These are phyloP conservation scores for Acronicta leporina DNA, from an alignment of 2,888 invertebrate genomes.

Conservation along the genomic window DNA sequence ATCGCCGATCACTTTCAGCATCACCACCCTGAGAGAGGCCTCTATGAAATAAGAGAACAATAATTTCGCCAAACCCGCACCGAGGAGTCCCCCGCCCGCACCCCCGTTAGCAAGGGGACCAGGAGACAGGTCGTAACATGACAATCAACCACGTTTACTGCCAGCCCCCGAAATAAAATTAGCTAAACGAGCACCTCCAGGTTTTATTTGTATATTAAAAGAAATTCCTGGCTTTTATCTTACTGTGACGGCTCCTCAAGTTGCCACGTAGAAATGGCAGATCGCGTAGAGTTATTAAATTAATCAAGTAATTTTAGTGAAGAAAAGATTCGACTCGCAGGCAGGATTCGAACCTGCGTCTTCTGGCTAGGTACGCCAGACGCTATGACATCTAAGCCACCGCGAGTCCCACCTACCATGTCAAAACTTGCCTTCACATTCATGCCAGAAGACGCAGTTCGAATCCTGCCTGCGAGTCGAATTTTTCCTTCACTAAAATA, in stretches of 20 bases:
- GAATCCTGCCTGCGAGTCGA: too few species aligned
- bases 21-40: conserved; percentile 2
- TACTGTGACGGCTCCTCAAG: conserved; percentile 5
- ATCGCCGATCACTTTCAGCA: neutral
- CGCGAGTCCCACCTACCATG: too few species aligned
- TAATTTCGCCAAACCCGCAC: conserved; percentile 9
- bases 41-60: conserved; percentile 13
- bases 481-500: too few species aligned
- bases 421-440: too few species aligned
- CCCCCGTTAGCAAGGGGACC: conserved; percentile 20
- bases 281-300: neutral
- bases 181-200: conserved; percentile 63
- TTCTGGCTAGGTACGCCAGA: too few species aligned
- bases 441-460: too few species aligned
- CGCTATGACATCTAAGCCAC: too few species aligned
- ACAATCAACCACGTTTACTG: conserved; percentile 63
- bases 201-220: conserved; percentile 61
- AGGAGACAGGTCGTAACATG: conserved; percentile 52
- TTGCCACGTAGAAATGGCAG: neutral
- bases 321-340: too few species aligned
- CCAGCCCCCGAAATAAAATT: conserved; percentile 67
- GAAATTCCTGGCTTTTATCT: conserved; percentile 33
- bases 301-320: too few species aligned
- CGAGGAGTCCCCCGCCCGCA: conserved; percentile 18
- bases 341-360: too few species aligned